phyloP scores from a whole-genome alignment of 1,140 invertebrate species.

The Drosophila biarmipes region DNA sequence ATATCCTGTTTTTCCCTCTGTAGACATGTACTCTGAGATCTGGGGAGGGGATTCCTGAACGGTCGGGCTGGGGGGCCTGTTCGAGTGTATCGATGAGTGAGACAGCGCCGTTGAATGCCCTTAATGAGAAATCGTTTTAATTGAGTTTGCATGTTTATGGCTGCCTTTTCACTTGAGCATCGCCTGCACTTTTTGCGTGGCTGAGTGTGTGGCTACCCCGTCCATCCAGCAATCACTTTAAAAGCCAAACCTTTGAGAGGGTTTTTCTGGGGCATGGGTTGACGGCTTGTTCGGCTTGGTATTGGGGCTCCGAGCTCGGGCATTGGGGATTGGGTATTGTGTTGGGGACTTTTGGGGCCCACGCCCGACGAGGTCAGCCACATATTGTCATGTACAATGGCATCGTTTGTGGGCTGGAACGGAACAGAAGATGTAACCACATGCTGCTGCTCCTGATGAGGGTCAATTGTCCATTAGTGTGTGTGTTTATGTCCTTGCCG shows the following conservation, averaged over 20 bases:
- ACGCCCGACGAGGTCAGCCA: constrained; percentile 47
- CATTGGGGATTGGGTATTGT: neutral
- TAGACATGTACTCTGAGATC: constrained; percentile 18
- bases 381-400: constrained; percentile 81
- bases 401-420: constrained; percentile 71
- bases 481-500: constrained; percentile 31
- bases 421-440: constrained; percentile 72
- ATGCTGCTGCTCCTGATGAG: constrained; percentile 75
- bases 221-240: constrained; percentile 50
- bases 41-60: neutral
- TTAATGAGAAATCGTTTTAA: constrained; percentile 84
- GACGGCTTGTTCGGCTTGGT: too few relatives aligned
- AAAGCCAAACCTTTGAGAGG: constrained; percentile 51
- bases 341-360: constrained; percentile 6
- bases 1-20: neutral
- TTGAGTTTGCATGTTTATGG: constrained; percentile 84
- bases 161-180: constrained; percentile 67
- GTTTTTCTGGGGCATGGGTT: neutral
- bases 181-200: constrained; percentile 40
- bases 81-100: constrained; percentile 72
- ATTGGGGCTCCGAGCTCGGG: neutral
- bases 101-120: constrained; percentile 68
- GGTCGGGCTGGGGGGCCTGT: neutral
- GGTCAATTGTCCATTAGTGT: constrained; percentile 81
- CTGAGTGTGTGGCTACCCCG: constrained; percentile 6